A percentile compares a stretch with the other conserved stretches of the same genome.
phyloP scores from a whole-genome alignment of 1,140 invertebrate species.

The Macrotrachela quadricornifera region DNA sequence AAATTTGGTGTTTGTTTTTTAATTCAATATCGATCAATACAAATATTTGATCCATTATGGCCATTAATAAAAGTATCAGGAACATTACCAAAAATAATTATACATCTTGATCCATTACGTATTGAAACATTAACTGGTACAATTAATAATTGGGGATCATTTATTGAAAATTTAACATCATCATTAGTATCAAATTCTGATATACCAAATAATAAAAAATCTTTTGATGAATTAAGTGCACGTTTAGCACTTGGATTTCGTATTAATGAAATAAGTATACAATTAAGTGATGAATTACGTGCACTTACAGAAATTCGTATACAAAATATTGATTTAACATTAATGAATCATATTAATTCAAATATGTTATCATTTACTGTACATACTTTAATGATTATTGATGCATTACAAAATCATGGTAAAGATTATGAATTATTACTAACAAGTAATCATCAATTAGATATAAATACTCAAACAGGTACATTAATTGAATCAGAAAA shows the following conservation, averaged over 20 bases:
- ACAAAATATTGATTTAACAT: constrained; percentile 47
- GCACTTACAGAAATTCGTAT: constrained; percentile 17
- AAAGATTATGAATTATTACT: constrained; percentile 76
- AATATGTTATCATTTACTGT: constrained; percentile 46
- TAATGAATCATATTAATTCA: too few relatives aligned
- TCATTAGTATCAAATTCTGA: too few relatives aligned
- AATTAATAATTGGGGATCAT: too few relatives aligned
- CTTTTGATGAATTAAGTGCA: too few relatives aligned
- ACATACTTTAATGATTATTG: constrained; percentile 68
- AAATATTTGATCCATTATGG: constrained; percentile 58
- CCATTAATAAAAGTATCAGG: constrained; percentile 58
- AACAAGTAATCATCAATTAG: constrained; percentile 32
- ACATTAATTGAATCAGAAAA: not conserved
- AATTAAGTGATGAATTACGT: too few relatives aligned
- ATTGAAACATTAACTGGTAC: constrained; percentile 44
- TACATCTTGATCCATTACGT: constrained; percentile 50
- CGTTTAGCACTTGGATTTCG: too few relatives aligned
- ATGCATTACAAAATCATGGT: constrained; percentile 78
- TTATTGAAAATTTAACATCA: too few relatives aligned
- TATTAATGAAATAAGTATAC: too few relatives aligned
- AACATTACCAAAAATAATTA: constrained; percentile 57
- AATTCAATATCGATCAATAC: constrained; percentile 13
- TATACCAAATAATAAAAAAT: too few relatives aligned
- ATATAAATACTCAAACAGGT: not conserved
- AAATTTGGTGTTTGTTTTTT: not conserved